phyloP scores from a whole-genome alignment of 2,113 vertebrate genomes.

The Pristiophorus japonicus region DNA sequence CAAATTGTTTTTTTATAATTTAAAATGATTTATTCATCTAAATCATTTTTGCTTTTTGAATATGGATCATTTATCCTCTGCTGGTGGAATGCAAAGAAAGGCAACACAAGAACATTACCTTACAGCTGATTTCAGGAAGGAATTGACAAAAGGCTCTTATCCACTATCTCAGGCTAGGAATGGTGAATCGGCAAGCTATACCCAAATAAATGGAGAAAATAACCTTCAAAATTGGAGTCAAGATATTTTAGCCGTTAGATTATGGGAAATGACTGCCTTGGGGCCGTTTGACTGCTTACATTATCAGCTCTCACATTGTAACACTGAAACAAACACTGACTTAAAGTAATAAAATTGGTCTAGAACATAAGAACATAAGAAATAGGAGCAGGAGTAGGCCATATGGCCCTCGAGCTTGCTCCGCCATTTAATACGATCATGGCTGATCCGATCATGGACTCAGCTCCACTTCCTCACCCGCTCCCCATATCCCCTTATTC shows the following conservation, averaged over 20 bases:
- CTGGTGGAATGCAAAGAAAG: not conserved
- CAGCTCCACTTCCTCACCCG: no score
- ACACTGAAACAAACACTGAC: not conserved
- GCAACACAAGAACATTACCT: not conserved
- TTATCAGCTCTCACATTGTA: not conserved
- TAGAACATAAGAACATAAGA: no score
- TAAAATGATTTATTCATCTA: conserved; percentile 5
- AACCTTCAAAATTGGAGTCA: not conserved
- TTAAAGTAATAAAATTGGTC: not conserved
- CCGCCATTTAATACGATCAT: no score
- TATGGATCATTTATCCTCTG: not conserved
- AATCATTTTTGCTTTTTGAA: conserved; percentile 1
- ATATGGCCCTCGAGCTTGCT: no score
- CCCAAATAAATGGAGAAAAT: not conserved
- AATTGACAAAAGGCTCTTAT: not conserved
- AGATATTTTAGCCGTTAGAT: not conserved
- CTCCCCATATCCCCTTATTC: no score
- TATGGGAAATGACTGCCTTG: not conserved
- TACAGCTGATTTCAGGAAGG: not conserved
- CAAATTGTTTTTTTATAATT: not conserved
- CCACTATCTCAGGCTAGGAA: not conserved
- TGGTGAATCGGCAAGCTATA: not conserved
- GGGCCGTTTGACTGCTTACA: not conserved
- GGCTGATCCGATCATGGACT: no score
- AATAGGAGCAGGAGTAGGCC: no score